A percentile compares a stretch with the other conserved stretches of the same genome.
Evolutionary conservation across 1,140 invertebrate species (phyloP).

Genomic region (Arctopsyche grandis): DNA sequence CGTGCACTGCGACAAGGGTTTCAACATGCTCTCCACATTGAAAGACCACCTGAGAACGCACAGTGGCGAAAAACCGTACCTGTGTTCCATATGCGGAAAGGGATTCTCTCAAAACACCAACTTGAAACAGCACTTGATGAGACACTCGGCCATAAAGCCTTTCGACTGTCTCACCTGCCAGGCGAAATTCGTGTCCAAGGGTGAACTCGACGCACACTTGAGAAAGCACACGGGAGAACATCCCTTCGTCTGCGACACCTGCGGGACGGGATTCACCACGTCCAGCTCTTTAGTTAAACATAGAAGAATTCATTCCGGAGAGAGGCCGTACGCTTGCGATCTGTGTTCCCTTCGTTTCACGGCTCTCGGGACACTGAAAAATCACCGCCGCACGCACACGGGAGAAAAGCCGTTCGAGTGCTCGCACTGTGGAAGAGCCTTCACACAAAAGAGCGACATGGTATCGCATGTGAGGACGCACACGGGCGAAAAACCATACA

Average conservation of each 20-base stretch:
- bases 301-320: slow-evolving; percentile 72
- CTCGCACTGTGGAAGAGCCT: slow-evolving; percentile 46
- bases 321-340: slow-evolving; percentile 86
- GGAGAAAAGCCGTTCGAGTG: slow-evolving; percentile 71
- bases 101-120: slow-evolving; percentile 62
- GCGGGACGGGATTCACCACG: slow-evolving; percentile 74
- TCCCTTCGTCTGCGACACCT: slow-evolving; percentile 74
- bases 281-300: slow-evolving; percentile 70
- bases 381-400: slow-evolving; percentile 72
- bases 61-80: slow-evolving; percentile 61
- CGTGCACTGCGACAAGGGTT: slow-evolving; percentile 54
- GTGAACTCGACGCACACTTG: slow-evolving; percentile 65
- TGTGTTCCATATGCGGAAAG: slow-evolving; percentile 61
- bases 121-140: slow-evolving; percentile 60
- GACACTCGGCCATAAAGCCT: slow-evolving; percentile 60
- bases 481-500: slow-evolving; percentile 51
- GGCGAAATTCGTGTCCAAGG: slow-evolving; percentile 57
- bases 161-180: slow-evolving; percentile 59
- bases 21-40: slow-evolving; percentile 61
- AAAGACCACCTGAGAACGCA: slow-evolving; percentile 62
- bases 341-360: slow-evolving; percentile 82
- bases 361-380: slow-evolving; percentile 65
- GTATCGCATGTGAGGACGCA: slow-evolving; percentile 53
- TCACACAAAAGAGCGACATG: slow-evolving; percentile 52
- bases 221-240: slow-evolving; percentile 69